Evolutionary conservation across 2,888 invertebrate species (phyloP).

Genomic region (Agrilus biguttatus): DNA sequence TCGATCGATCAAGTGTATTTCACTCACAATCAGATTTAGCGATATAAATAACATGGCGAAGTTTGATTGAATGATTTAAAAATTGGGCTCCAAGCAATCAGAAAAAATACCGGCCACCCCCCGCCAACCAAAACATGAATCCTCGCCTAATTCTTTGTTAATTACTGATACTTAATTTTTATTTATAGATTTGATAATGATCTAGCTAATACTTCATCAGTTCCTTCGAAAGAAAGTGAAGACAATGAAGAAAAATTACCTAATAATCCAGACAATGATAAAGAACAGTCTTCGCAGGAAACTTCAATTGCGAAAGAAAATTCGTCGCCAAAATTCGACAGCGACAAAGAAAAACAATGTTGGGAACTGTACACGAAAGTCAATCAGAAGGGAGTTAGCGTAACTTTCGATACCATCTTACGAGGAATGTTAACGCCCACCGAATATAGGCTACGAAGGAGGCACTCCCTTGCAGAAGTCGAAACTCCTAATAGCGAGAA

Average conservation of each 20-base stretch:
- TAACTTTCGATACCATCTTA: slow-evolving; percentile 53
- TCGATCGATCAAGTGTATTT: no score
- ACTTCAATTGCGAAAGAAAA: neutral
- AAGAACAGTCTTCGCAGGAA: slow-evolving; percentile 1
- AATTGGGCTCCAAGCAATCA: no score
- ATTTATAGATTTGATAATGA: no score
- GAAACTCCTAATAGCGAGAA: neutral
- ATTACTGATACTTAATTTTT: no score
- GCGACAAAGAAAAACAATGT: slow-evolving; percentile 37
- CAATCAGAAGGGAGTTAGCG: slow-evolving; percentile 50
- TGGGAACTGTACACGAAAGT: slow-evolving; percentile 55
- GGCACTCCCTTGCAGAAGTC: slow-evolving; percentile 6
- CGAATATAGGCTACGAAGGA: slow-evolving; percentile 47
- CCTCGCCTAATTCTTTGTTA: no score
- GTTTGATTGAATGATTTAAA: no score
- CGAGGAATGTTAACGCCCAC: slow-evolving; percentile 60
- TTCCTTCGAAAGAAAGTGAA: neutral
- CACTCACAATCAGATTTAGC: no score
- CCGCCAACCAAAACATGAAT: no score
- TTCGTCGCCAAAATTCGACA: slow-evolving; percentile 14
- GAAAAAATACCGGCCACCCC: no score
- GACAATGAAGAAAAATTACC: neutral
- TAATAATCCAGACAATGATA: neutral
- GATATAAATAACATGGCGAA: no score
- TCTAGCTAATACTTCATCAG: no score